phyloP scores from a whole-genome alignment of 2,888 invertebrate genomes.

The Tenthredo amoena region DNA sequence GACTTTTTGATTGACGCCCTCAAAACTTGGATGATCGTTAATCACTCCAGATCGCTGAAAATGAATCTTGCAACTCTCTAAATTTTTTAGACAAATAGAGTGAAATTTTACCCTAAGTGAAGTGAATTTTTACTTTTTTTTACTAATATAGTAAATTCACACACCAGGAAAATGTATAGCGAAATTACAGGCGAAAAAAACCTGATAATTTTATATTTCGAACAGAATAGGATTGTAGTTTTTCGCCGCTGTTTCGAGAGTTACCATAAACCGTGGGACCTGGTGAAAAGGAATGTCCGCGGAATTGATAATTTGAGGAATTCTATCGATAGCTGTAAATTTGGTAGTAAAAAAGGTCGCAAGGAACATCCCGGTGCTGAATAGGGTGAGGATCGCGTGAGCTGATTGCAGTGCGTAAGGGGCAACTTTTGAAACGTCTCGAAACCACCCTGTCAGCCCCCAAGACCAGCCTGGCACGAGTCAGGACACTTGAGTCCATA shows the following conservation, averaged over 20 bases:
- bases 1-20: neutral
- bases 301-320: neutral
- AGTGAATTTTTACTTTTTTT: no score
- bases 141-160: no score
- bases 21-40: neutral
- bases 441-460: slow-evolving; percentile 9
- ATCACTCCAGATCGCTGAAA: neutral
- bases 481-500: slow-evolving; percentile 16
- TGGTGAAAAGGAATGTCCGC: neutral
- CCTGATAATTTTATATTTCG: neutral
- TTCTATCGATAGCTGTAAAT: slow-evolving; percentile 3
- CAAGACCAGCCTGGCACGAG: slow-evolving; percentile 45
- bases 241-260: neutral
- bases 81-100: no score
- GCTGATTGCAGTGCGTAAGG: neutral
- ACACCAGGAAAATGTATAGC: no score
- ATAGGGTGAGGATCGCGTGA: slow-evolving; percentile 43
- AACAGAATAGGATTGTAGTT: neutral
- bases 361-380: slow-evolving; percentile 39
- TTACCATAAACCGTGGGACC: neutral
- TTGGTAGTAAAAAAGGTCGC: neutral
- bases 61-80: neutral
- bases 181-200: neutral
- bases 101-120: no score
- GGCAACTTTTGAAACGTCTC: slow-evolving; percentile 39